Base-by-base conservation (phyloP, 2,888 invertebrate genomes). In the Idaea straminata region DNA sequence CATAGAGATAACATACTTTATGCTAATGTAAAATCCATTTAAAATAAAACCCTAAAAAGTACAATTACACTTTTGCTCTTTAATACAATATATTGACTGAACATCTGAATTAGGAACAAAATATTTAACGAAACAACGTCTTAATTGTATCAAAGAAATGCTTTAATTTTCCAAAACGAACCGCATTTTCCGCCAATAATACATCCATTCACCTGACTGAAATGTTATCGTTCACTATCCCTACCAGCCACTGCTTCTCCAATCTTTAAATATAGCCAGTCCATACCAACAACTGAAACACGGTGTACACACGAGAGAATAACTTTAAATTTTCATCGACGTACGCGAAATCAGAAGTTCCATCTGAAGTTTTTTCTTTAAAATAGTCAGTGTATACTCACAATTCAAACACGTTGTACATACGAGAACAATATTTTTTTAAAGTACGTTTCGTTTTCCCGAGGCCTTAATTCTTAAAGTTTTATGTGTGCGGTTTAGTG, bases 241-340 rank as follows among this genome's bases (percentile, higher is more conserved):
- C 65, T 65, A 63, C 61, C 61, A 61, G 57, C 25, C 16, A 64
- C 13, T 69, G 69, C 62, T 13, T 47, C 47, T 47, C 13, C 47
- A 5, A 47, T 47, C 47, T 79, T 85, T 90, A 91, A 89, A 81
- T 86, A 89, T 91, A 91, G 90, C 88, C 91, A 92, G 92, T 92
- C 80, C 81, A 85, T 87, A 87, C 83, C 89, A 85, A 86, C 91
- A 85, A 86, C 88, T 86, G 87, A 83, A 80, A 83, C 82, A 80
- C 80, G 80, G 72, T 81, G 86, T 84, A 86, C 87, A 47, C 10
- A 47, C 47, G 47, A 13, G 4, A 47, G 47, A 47, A 47, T 47
- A 47, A 47, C 47, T 47, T 47, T 47, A 47, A 47, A 47, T 47
- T 47, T 10, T 13, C 47, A 47, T 7, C 47, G 47, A 47, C 47